Evolutionary conservation across 1,140 invertebrate genomes (phyloP).

Genomic region (Acromyrmex echinatior): DNA sequence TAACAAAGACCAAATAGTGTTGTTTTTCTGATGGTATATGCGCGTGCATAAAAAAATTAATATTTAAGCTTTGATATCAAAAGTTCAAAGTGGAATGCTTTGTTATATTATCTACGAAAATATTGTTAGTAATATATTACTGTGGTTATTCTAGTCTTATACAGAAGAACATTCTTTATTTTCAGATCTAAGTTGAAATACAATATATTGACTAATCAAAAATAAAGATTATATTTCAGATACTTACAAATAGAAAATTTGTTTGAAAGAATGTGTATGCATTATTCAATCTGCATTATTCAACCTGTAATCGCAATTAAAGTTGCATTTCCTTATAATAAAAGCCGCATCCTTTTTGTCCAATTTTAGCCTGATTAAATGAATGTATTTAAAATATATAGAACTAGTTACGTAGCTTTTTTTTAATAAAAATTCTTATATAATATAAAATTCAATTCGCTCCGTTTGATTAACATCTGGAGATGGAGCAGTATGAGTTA

Average conservation of each 20-base stretch:
- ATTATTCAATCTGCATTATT: background rate
- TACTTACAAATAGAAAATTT: background rate
- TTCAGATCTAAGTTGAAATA: background rate
- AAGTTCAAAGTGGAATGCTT: background rate
- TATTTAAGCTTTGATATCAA: constrained; percentile 4
- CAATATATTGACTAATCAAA: background rate
- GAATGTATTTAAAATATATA: background rate
- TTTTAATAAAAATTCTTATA: constrained; percentile 15
- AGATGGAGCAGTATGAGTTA: background rate
- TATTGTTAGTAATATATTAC: constrained; percentile 12
- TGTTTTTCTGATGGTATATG: background rate
- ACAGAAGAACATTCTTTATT: background rate
- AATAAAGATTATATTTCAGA: background rate
- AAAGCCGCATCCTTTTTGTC: background rate
- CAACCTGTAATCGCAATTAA: background rate
- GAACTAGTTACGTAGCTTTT: background rate
- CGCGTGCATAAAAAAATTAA: constrained; percentile 6
- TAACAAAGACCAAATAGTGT: background rate
- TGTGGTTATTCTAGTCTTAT: too few relatives aligned
- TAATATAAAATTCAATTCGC: constrained; percentile 43
- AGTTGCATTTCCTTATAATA: background rate
- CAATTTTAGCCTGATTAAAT: background rate
- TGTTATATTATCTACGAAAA: background rate
- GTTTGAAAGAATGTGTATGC: background rate
- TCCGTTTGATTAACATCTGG: constrained; percentile 43